These are phyloP conservation scores for Gavia stellata DNA, from an alignment of 2,113 vertebrate species.

Conservation along the genomic window DNA sequence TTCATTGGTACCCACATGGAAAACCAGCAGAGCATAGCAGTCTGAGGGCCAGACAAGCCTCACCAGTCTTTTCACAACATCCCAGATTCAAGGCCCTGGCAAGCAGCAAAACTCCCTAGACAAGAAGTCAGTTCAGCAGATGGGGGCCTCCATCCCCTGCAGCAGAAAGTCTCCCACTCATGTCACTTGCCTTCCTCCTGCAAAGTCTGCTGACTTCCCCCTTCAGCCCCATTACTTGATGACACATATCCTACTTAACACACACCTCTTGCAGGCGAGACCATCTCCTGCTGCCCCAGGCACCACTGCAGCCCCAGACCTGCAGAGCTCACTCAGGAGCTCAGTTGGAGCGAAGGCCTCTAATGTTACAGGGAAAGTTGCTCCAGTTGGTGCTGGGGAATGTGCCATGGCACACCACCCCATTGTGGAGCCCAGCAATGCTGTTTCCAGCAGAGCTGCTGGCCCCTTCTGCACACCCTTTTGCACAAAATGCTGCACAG, in stretches of 20 bases:
- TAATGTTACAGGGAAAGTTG: background rate
- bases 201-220: background rate
- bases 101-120: background rate
- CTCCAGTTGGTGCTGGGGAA: background rate
- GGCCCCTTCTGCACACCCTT: background rate
- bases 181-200: background rate
- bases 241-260: background rate
- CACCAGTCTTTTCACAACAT: background rate
- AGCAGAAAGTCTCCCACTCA: background rate
- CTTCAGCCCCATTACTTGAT: background rate
- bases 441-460: background rate
- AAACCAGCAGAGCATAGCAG: background rate
- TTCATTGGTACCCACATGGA: background rate
- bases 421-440: background rate
- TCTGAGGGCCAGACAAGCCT: background rate
- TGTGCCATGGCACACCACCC: fast-evolving
- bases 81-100: background rate
- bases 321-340: background rate
- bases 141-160: background rate
- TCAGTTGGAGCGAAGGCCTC: background rate
- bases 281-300: background rate
- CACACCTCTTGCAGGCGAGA: background rate
- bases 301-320: background rate
- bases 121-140: background rate
- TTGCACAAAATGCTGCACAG: background rate